A percentile compares a stretch with the other conserved stretches of the same genome.
Evolutionary conservation across 2,113 vertebrate species (phyloP).

Genomic region (Centropus bengalensis): DNA sequence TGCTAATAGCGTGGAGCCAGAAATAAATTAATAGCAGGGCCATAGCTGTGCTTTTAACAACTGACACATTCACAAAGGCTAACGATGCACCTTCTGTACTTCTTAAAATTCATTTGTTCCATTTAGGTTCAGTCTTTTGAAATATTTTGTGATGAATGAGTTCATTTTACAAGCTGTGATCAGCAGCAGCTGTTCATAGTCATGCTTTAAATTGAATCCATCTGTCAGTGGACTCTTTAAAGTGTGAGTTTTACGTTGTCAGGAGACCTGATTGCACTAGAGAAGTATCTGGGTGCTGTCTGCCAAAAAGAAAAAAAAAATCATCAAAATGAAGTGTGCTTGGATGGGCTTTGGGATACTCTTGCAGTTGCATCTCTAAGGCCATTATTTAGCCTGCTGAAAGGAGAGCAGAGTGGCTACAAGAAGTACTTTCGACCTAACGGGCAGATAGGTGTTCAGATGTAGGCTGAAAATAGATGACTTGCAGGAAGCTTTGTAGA

Average conservation of each 20-base stretch:
- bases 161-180: conserved; percentile 8
- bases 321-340: fast-evolving
- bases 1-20: neutral
- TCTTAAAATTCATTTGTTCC: conserved; percentile 44
- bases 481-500: neutral
- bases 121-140: conserved; percentile 37
- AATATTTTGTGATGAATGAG: conserved; percentile 41
- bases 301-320: neutral
- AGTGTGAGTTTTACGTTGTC: neutral
- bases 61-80: neutral
- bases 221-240: conserved; percentile 18
- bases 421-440: neutral
- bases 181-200: conserved; percentile 54
- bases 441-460: neutral
- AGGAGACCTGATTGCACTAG: neutral
- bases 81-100: neutral
- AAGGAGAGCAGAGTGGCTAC: neutral
- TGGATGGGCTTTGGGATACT: neutral
- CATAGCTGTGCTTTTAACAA: neutral
- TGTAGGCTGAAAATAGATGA: neutral
- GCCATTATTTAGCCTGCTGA: neutral
- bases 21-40: conserved; percentile 18
- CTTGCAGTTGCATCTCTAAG: neutral
- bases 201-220: conserved; percentile 43
- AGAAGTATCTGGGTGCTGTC: neutral